phyloP scores from a whole-genome alignment of 2,113 vertebrate species.

The Dissostichus mawsoni region DNA sequence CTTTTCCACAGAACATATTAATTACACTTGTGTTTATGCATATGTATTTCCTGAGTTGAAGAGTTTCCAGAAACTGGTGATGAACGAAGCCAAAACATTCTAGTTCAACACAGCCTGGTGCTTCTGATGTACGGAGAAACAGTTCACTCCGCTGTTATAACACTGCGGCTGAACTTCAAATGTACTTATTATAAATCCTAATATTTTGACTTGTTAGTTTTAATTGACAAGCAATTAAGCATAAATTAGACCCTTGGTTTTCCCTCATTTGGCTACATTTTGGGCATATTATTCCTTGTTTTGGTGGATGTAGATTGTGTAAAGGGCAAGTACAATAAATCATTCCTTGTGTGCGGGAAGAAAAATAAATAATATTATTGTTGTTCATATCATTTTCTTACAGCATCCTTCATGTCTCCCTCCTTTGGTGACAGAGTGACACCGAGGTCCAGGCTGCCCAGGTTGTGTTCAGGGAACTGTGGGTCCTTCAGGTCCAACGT shows the following conservation, averaged over 20 bases:
- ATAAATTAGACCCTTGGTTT: background rate
- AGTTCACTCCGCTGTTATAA: constrained; percentile 19
- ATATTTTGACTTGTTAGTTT: background rate
- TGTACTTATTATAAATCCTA: background rate
- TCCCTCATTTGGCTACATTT: background rate
- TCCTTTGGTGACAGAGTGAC: constrained; percentile 90
- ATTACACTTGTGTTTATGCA: constrained; percentile 73
- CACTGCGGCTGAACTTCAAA: constrained; percentile 17
- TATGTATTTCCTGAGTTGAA: constrained; percentile 66
- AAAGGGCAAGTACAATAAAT: background rate
- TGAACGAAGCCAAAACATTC: constrained; percentile 44
- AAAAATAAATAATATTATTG: constrained; percentile 4
- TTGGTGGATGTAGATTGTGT: background rate
- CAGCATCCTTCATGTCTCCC: constrained; percentile 86
- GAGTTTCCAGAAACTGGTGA: constrained; percentile 54
- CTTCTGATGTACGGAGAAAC: constrained; percentile 29
- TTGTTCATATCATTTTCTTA: constrained; percentile 81
- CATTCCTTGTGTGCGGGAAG: background rate
- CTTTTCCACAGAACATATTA: constrained; percentile 70
- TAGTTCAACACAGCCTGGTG: constrained; percentile 29
- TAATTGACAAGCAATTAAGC: background rate
- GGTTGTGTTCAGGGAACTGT: constrained; percentile 91
- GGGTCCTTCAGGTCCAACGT: constrained; percentile 92
- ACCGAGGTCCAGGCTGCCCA: constrained; percentile 89
- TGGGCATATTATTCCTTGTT: background rate